These are phyloP conservation scores for Drosophila suboccidentalis DNA, from an alignment of 2,888 invertebrate genomes.

Conservation along the genomic window DNA sequence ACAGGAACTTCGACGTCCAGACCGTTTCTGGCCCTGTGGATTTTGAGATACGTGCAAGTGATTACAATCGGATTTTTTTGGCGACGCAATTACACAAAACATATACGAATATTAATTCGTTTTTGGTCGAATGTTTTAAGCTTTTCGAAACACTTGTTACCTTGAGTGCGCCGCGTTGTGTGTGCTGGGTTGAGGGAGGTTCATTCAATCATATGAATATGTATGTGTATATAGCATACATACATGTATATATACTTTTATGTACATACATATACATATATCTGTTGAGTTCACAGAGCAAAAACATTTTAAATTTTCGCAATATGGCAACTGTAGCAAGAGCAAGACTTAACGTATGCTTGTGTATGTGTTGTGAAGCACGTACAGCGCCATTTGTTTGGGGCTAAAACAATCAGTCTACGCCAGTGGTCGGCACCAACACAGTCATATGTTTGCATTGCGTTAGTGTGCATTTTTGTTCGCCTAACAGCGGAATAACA, in stretches of 20 bases:
- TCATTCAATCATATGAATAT: slow-evolving; percentile 58
- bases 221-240: slow-evolving; percentile 11
- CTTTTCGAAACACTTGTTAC: slow-evolving; percentile 73
- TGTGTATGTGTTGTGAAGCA: slow-evolving; percentile 35
- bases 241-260: slow-evolving; percentile 1
- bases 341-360: slow-evolving; percentile 19
- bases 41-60: slow-evolving; percentile 42
- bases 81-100: slow-evolving; percentile 48
- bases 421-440: too few species aligned
- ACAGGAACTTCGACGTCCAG: slow-evolving; percentile 2
- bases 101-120: slow-evolving; percentile 51
- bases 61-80: slow-evolving; percentile 32
- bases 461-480: too few species aligned
- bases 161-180: slow-evolving; percentile 56
- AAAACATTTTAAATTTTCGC: slow-evolving; percentile 56
- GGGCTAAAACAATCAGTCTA: slow-evolving; percentile 35
- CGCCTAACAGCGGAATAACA: too few species aligned
- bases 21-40: slow-evolving; percentile 6
- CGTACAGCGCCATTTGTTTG: slow-evolving; percentile 34
- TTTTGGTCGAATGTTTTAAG: slow-evolving; percentile 51
- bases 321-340: slow-evolving; percentile 54
- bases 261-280: slow-evolving; percentile 16
- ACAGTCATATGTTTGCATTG: too few species aligned
- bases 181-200: slow-evolving; percentile 71
- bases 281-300: slow-evolving; percentile 44